These are phyloP conservation scores for Centruroides vittatus DNA, from an alignment of 1,140 invertebrate genomes.

Conservation along the genomic window DNA sequence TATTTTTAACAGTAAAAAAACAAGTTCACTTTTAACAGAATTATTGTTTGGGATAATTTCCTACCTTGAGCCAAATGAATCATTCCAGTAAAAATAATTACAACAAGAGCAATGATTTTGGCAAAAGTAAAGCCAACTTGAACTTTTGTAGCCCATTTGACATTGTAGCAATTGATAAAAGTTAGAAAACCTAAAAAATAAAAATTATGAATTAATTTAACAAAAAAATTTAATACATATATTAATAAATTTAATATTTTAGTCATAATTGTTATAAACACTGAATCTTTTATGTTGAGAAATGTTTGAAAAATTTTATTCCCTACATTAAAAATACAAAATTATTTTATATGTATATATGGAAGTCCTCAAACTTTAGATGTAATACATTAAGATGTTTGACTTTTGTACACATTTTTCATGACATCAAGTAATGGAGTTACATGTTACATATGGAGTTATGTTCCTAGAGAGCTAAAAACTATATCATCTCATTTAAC, in stretches of 20 bases:
- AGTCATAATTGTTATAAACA: background rate
- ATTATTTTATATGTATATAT: too few species aligned
- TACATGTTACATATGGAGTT: too few species aligned
- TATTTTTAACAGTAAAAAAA: constrained; percentile 6
- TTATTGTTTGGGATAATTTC: background rate
- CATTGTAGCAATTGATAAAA: constrained; percentile 87
- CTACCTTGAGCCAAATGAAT: constrained; percentile 35
- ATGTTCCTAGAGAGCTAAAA: too few species aligned
- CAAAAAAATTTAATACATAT: background rate
- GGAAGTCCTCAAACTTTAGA: too few species aligned
- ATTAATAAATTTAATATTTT: background rate
- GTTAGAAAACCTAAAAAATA: constrained; percentile 65
- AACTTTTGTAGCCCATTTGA: constrained; percentile 83
- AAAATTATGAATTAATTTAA: background rate
- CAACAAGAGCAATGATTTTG: constrained; percentile 74
- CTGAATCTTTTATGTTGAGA: background rate
- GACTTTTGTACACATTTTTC: too few species aligned
- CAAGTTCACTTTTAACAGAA: background rate
- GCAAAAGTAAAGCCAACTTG: constrained; percentile 88
- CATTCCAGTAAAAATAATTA: constrained; percentile 75
- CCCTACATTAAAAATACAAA: background rate
- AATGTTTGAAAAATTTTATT: background rate
- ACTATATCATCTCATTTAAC: too few species aligned
- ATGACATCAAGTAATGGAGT: too few species aligned
- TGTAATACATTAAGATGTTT: too few species aligned